A percentile compares a stretch with the other conserved stretches of the same genome.
phyloP scores from a whole-genome alignment of 2,888 invertebrate species.

The Acleris literana region DNA sequence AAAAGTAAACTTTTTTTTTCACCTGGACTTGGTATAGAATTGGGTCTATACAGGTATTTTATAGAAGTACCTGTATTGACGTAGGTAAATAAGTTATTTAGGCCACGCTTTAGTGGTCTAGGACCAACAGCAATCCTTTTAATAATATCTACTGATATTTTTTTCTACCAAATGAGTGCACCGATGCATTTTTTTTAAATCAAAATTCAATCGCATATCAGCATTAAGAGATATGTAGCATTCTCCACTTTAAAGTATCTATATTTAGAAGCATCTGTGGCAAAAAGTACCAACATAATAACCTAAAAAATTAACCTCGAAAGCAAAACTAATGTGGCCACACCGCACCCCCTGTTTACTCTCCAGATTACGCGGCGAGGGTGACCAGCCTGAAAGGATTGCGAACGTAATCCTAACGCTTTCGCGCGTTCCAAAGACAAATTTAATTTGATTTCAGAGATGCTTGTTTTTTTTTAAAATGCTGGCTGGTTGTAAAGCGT shows the following conservation, averaged over 20 bases:
- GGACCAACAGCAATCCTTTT: no score
- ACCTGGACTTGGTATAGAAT: no score
- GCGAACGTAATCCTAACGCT: constrained; percentile 21
- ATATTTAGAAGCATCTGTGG: constrained; percentile 12
- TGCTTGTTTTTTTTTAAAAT: constrained; percentile 40
- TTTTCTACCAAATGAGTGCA: no score
- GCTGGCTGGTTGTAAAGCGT: not conserved
- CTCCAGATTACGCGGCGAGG: constrained; percentile 56
- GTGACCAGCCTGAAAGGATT: constrained; percentile 30
- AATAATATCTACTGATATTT: no score
- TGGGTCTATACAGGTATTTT: no score
- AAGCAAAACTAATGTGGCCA: constrained; percentile 53
- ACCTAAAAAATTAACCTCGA: constrained; percentile 43
- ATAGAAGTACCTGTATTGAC: no score
- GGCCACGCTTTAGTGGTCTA: no score
- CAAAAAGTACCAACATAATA: not conserved
- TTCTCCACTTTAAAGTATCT: no score
- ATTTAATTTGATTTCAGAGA: constrained; percentile 51
- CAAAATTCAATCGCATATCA: no score
- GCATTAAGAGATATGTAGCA: no score
- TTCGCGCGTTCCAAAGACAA: constrained; percentile 72
- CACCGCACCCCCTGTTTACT: constrained; percentile 63
- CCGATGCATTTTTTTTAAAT: no score
- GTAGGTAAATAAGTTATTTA: no score
- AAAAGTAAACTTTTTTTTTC: not conserved